A percentile compares a stretch with the other conserved stretches of the same genome.
Evolutionary conservation across 2,888 invertebrate genomes (phyloP).

Genomic region (Drosophila sordidapex): DNA sequence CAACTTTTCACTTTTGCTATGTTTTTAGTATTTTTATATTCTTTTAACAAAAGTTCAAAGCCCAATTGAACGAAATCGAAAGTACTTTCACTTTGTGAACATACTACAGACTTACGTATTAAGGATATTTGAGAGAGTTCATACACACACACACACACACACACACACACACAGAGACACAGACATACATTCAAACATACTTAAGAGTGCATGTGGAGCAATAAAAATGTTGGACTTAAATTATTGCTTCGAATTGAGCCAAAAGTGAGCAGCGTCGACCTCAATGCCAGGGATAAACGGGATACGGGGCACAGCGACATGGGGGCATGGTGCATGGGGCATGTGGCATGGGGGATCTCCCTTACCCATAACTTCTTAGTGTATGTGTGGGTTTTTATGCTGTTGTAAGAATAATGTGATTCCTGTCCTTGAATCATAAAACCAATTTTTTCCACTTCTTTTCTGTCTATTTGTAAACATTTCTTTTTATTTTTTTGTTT

Average conservation of each 20-base stretch:
- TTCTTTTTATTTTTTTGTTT: conserved; percentile 74
- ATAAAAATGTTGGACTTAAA: conserved; percentile 82
- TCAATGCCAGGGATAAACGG: conserved; percentile 50
- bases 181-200: conserved; percentile 45
- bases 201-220: conserved; percentile 68
- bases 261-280: conserved; percentile 64
- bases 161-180: conserved; percentile 5
- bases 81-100: conserved; percentile 71
- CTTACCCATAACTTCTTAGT: conserved; percentile 70
- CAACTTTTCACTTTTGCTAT: conserved; percentile 35
- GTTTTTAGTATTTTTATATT: conserved; percentile 52
- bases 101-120: conserved; percentile 28
- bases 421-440: conserved; percentile 85
- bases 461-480: conserved; percentile 66
- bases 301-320: conserved; percentile 23
- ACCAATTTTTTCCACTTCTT: conserved; percentile 80
- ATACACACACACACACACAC: conserved; percentile 9
- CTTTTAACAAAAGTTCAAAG: conserved; percentile 72
- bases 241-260: conserved; percentile 75
- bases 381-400: conserved; percentile 69
- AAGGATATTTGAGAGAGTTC: conserved; percentile 12
- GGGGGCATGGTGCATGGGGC: not conserved
- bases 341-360: not conserved
- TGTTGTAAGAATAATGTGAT: conserved; percentile 84
- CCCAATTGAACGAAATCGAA: conserved; percentile 79